Conservation (phyloP, 2,113 vertebrate species). For the Chionomys nivalis region DNA sequence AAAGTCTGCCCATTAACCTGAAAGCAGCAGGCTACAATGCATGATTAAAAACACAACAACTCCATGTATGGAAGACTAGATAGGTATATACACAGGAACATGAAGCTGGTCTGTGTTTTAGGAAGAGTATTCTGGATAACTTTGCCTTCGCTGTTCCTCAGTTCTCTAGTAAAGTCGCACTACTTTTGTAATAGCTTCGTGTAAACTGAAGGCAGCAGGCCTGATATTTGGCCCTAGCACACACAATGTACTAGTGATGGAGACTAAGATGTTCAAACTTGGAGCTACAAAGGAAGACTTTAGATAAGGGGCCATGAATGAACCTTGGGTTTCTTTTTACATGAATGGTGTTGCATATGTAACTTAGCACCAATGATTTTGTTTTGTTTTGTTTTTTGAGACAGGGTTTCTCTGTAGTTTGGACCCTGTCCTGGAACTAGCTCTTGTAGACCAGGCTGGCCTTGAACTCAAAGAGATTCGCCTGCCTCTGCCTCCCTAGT, state of each 20-base stretch:
- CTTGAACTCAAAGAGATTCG: no score
- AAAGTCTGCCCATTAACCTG: neutral
- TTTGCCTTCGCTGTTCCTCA: slow-evolving; percentile 1
- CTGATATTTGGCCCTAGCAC: neutral
- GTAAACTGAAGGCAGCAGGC: neutral
- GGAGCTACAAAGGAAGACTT: neutral
- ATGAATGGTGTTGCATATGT: neutral
- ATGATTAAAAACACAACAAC: neutral
- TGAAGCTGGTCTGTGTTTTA: neutral
- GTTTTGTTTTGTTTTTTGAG: neutral
- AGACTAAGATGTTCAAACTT: slow-evolving; percentile 18
- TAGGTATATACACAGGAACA: neutral
- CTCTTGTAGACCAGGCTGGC: no score
- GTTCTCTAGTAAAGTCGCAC: neutral
- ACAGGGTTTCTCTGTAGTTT: no score
- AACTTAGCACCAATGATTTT: neutral
- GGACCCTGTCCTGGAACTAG: no score
- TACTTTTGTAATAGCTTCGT: neutral
- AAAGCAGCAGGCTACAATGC: neutral
- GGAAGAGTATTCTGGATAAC: neutral
- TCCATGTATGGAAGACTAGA: neutral
- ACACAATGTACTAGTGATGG: neutral
- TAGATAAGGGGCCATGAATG: neutral
- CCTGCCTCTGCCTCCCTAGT: no score
- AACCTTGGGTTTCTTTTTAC: neutral